Conservation (phyloP, 2,797 vertebrate species). For the Neolamprologus multifasciatus region DNA sequence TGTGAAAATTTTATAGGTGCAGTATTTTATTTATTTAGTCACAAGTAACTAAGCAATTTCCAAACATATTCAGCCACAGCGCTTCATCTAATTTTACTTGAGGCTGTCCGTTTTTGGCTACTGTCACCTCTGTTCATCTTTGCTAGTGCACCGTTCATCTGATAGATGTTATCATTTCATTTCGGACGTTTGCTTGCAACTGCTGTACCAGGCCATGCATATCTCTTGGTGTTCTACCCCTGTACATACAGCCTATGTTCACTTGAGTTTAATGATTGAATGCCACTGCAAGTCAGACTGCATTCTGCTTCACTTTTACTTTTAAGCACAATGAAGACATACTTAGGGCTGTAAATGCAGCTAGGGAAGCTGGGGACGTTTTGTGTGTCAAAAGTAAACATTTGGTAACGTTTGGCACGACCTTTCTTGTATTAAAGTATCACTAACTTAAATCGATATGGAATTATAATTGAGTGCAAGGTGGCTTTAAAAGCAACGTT, state of each 20-base stretch:
- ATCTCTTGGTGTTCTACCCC: not conserved
- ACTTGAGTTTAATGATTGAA: not conserved
- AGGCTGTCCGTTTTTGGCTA: not conserved
- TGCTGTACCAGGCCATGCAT: not conserved
- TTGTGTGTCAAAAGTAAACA: not conserved
- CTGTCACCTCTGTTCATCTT: not conserved
- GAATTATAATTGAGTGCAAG: not conserved
- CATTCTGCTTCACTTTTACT: not conserved
- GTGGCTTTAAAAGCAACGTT: not conserved
- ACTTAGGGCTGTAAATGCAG: not conserved
- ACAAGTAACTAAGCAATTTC: not conserved
- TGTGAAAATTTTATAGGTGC: rapidly evolving
- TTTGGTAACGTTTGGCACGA: not conserved
- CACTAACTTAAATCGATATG: not conserved
- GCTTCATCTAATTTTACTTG: not conserved
- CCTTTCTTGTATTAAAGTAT: not conserved
- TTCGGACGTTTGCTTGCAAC: not conserved
- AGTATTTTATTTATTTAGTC: not conserved
- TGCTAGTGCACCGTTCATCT: not conserved
- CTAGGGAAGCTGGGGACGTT: not conserved
- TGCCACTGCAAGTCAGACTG: not conserved
- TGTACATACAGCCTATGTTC: not conserved
- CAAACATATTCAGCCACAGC: not conserved
- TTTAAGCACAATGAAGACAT: not conserved
- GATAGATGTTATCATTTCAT: not conserved